Conservation (phyloP, 2,113 vertebrate species). For the Notechis scutatus region DNA sequence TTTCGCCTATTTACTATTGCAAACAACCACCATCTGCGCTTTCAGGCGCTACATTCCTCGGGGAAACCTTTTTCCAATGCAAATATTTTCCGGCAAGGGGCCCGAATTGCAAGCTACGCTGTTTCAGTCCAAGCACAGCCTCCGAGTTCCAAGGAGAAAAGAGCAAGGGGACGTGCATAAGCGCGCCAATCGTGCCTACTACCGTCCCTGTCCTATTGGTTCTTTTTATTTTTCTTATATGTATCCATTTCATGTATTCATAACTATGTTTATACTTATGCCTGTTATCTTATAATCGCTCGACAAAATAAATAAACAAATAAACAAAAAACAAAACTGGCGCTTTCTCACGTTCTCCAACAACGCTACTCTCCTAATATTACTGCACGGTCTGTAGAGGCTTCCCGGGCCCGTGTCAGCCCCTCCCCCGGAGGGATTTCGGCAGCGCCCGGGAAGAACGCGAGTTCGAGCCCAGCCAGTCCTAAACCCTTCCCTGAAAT, state of each 20-base stretch:
- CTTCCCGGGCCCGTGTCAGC: not conserved
- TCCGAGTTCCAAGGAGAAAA: not conserved
- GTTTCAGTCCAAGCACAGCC: not conserved
- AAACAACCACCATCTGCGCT: not conserved
- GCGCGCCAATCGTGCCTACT: too few species aligned
- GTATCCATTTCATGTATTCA: too few species aligned
- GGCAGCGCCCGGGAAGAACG: not conserved
- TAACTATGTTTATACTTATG: too few species aligned
- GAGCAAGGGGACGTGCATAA: not conserved
- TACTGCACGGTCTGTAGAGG: not conserved
- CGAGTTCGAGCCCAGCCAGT: not conserved
- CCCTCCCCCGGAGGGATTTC: not conserved
- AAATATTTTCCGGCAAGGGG: slow-evolving; percentile 14
- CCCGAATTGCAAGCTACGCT: not conserved
- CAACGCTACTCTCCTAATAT: not conserved
- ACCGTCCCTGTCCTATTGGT: too few species aligned
- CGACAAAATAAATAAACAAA: too few species aligned
- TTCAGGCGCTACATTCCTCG: not conserved
- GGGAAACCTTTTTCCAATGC: slow-evolving; percentile 15
- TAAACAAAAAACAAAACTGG: not conserved
- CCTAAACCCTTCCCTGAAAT: not conserved
- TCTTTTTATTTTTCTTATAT: too few species aligned
- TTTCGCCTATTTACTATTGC: not conserved
- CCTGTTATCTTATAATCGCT: too few species aligned
- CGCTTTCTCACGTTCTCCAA: not conserved